A percentile compares a stretch with the other conserved stretches of the same genome.
Evolutionary conservation across 1,140 invertebrate species (phyloP).

Genomic region (Aphaenogaster rudis): DNA sequence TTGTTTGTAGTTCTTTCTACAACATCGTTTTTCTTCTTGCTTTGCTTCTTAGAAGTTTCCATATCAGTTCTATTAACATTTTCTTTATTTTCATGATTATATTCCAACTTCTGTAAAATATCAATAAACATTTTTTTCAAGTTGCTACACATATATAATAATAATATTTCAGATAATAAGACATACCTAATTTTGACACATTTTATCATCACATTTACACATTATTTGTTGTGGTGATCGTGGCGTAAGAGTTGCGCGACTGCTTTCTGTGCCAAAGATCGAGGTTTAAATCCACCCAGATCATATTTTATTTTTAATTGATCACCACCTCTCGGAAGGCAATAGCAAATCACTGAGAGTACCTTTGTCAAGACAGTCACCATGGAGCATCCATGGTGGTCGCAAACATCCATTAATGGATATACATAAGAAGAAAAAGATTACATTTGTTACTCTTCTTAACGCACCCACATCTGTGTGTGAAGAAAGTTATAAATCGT

Average conservation of each 20-base stretch:
- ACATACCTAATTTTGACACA: conserved; percentile 75
- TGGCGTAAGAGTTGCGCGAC: no score
- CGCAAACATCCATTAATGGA: no score
- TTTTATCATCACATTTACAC: conserved; percentile 74
- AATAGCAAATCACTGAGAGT: no score
- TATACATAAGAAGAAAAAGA: no score
- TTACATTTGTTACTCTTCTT: conserved; percentile 59
- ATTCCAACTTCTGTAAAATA: not conserved
- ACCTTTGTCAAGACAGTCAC: no score
- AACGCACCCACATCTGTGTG: conserved; percentile 73
- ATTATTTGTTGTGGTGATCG: conserved; percentile 3
- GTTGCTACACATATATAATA: not conserved
- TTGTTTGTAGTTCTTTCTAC: not conserved
- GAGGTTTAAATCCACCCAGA: no score
- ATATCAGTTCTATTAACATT: not conserved
- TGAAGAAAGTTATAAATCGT: no score
- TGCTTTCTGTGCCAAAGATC: no score
- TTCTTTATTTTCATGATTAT: conserved; percentile 38
- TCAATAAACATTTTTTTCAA: not conserved
- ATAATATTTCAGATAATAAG: conserved; percentile 13
- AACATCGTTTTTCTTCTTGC: not conserved
- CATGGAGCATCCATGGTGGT: no score
- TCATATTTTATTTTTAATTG: no score
- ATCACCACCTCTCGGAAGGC: no score
- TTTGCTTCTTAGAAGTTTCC: not conserved